phyloP scores from a whole-genome alignment of 1,140 invertebrate genomes.

The Episyrphus balteatus region DNA sequence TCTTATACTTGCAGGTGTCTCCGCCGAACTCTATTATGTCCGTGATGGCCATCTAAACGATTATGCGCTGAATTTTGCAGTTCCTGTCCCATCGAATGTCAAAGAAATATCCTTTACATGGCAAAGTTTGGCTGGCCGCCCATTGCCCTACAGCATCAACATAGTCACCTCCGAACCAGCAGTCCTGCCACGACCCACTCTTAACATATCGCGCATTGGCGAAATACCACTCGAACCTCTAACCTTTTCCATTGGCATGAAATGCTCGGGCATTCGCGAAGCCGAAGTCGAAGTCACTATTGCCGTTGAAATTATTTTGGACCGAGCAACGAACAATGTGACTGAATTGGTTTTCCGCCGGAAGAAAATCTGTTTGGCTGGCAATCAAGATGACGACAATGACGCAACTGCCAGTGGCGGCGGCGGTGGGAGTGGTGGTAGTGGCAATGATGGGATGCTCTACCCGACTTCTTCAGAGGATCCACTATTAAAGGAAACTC shows the following conservation, averaged over 20 bases:
- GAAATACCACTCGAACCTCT: slow-evolving; percentile 62
- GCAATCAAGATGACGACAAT: slow-evolving; percentile 13
- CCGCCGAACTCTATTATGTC: slow-evolving; percentile 79
- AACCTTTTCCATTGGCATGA: slow-evolving; percentile 71
- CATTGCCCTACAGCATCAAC: slow-evolving; percentile 67
- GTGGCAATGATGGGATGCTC: slow-evolving; percentile 12
- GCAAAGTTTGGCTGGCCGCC: slow-evolving; percentile 63
- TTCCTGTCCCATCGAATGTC: slow-evolving; percentile 69
- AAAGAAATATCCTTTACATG: slow-evolving; percentile 77
- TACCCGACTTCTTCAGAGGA: slow-evolving; percentile 12
- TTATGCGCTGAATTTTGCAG: slow-evolving; percentile 75
- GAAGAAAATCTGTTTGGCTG: slow-evolving; percentile 64
- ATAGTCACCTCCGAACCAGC: slow-evolving; percentile 65
- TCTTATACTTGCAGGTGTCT: slow-evolving; percentile 53
- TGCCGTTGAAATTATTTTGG: slow-evolving; percentile 69
- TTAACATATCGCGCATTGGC: slow-evolving; percentile 74
- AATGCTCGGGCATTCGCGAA: slow-evolving; percentile 66
- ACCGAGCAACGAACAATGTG: slow-evolving; percentile 49
- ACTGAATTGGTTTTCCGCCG: slow-evolving; percentile 68
- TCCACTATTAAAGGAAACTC: slow-evolving; percentile 29
- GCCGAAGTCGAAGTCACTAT: slow-evolving; percentile 79
- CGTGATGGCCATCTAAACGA: slow-evolving; percentile 75
- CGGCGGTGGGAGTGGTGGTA: not conserved
- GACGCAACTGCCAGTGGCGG: not conserved
- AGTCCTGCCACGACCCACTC: slow-evolving; percentile 57